Percentiles rank a stretch among this genome's conserved stretches.
phyloP scores from a whole-genome alignment of 2,797 vertebrate species.

The Ispidina lecontei region DNA sequence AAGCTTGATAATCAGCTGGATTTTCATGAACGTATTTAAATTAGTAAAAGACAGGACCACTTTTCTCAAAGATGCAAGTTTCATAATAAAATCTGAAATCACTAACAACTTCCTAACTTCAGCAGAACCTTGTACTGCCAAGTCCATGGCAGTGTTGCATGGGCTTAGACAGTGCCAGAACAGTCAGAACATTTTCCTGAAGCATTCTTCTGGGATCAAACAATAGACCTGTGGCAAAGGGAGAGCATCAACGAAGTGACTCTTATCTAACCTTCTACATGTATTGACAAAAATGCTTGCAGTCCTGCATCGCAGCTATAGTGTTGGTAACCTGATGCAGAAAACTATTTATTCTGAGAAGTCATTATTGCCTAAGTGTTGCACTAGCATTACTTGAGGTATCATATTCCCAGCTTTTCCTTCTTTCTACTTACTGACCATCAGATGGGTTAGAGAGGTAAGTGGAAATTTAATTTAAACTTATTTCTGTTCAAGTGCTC shows the following conservation, averaged over 20 bases:
- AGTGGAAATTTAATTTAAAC: slow-evolving; percentile 22
- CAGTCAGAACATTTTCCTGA: not conserved
- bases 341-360: not conserved
- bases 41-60: not conserved
- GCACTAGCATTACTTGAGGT: not conserved
- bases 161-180: not conserved
- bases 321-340: not conserved
- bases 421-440: not conserved
- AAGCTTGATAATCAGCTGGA: not conserved
- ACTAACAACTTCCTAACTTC: not conserved
- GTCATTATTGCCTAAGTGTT: not conserved
- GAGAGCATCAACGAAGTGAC: not conserved
- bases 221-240: not conserved
- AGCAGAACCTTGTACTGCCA: not conserved
- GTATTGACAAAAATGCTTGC: not conserved
- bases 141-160: not conserved
- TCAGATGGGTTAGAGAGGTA: not conserved
- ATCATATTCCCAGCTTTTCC: not conserved
- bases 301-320: not conserved
- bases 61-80: not conserved
- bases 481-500: not conserved
- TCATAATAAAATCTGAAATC: not conserved
- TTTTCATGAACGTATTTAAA: not conserved
- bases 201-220: not conserved
- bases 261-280: not conserved